Evolutionary conservation across 2,797 vertebrate genomes (phyloP), one percentile per base, ranked within the genome.

Genomic region (Amniataba percoides): DNA sequence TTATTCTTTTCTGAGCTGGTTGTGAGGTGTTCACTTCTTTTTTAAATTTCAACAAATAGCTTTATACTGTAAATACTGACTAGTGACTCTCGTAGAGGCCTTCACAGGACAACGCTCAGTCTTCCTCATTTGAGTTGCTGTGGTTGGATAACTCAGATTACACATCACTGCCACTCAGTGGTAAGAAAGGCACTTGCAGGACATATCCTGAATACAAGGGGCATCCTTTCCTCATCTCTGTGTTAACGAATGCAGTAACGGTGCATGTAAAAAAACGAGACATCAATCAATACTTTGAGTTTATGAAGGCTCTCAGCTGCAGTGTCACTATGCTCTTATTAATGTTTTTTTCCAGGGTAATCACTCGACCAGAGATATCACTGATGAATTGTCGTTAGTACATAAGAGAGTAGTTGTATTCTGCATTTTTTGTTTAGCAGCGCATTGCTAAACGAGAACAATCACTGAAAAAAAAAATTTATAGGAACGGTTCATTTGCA

Each of bases 91-190:
- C 42, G 10, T 60, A 39, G 4, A 42, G 31, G 4, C 5, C 9
- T 25, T 5, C 31, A 21, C 5, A 40, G 19, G 55, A 19, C 6
- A 18, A 19, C 7, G 6, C 7, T 14, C 10, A 4, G 5, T 71
- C 42, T 56, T 56, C 46, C 36, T 68, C 59, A 10, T 51, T 6
- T 31, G 25, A 63, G 18, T 53, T 36, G 3, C n/a, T 40, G 21
- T 21, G 48, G 40, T 31, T 39, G 12, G 18, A 49, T 19, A 4
- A 19, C 1, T n/a, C 45, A 34, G 0, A 31, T 34, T 66, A 19
- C 66, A 48, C 59, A 19, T 42, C 61, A 78, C 82, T 75, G 84
- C 73, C 87, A 0, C 80, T 39, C 36, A 74, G 78, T 83, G 87
- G 82, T 74, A 2, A 56, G 14, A 63, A n/a, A 3, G 4, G 6